Conservation (phyloP, 1,140 invertebrate species). For the Drosophila subobscura region DNA sequence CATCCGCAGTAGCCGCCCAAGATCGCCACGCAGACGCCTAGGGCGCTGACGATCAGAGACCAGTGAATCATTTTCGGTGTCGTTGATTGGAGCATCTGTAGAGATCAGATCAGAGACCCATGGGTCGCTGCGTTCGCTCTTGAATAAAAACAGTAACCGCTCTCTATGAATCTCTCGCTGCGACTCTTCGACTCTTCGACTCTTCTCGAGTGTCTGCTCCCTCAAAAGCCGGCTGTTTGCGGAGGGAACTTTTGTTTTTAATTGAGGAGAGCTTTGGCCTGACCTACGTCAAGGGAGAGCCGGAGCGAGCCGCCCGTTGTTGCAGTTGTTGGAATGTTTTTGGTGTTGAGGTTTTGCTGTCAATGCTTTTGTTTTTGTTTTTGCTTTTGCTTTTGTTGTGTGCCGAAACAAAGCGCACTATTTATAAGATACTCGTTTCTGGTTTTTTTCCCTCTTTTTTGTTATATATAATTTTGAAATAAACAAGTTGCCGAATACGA, state of each 20-base stretch:
- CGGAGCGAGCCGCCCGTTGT: slow-evolving; percentile 16
- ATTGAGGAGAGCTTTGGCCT: slow-evolving; percentile 43
- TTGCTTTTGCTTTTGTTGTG: slow-evolving; percentile 24
- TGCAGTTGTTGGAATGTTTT: slow-evolving; percentile 4
- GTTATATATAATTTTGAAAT: slow-evolving; percentile 77
- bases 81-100: slow-evolving; percentile 2
- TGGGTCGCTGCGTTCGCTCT: slow-evolving; percentile 12
- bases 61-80: slow-evolving; percentile 66
- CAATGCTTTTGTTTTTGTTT: slow-evolving; percentile 11
- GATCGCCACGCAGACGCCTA: slow-evolving; percentile 74
- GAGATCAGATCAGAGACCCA: slow-evolving; percentile 18
- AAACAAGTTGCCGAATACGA: slow-evolving; percentile 79
- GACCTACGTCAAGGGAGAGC: slow-evolving; percentile 66
- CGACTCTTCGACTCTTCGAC: background rate
- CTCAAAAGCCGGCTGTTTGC: slow-evolving; percentile 33
- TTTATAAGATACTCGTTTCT: slow-evolving; percentile 76
- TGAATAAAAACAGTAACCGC: too few relatives aligned
- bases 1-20: slow-evolving; percentile 83
- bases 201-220: slow-evolving; percentile 10
- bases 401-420: slow-evolving; percentile 79
- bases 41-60: slow-evolving; percentile 67
- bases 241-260: slow-evolving; percentile 6
- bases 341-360: slow-evolving; percentile 30
- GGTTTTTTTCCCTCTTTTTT: slow-evolving; percentile 60
- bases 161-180: too few relatives aligned